Base-by-base conservation (phyloP, 2,113 vertebrate genomes). In the Hypocryptadius cinnamomeus region DNA sequence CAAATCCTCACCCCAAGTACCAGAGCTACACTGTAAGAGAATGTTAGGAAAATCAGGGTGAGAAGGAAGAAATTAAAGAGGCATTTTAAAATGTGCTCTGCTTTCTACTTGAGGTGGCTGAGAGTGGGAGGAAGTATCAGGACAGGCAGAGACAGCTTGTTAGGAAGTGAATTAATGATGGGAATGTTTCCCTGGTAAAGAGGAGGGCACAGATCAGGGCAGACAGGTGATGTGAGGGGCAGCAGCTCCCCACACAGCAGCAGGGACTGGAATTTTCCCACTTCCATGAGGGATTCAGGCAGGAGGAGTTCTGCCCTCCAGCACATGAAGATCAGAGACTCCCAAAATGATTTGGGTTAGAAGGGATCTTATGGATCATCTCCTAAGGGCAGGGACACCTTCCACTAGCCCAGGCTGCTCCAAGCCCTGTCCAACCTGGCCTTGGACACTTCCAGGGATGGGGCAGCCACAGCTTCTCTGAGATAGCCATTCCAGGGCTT, bases 101-200 rank as follows among this genome's bases (percentile, higher is more conserved):
- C 69, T 90, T 86, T 56, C 80, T 51, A 10, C 91, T 84, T 64
- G 85, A 90, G 83, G 90, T 93, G 79, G 79, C 76, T 90, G 85
- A 72, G 93, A 84, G 92, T 86, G 70, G 93, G 95, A 96, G 94
- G 77, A 31, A 92, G 79, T n/a, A 57, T 83, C 79, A 91, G 87
- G 91, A 92, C 79, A 94, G 85, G 53, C 91, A 96, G 89, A 87
- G 89, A 87, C 72, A 76, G 45, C 87, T 92, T 0, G 18, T 61
- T 57, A 82, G 91, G 86, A 89, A 93, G 57, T 54, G 87, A 94
- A 85, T 91, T 89, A 92, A 87, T 35, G 84, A 87, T 15, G 61
- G 35, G 40, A 80, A 16, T 24, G 48, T 54, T 83, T 61, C 59
- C 64, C 65, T 72, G 64, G 20, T 25, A 40, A 85, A 65, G 66